These are phyloP conservation scores for Synchiropus splendidus DNA, from an alignment of 2,113 vertebrate species.

Conservation along the genomic window DNA sequence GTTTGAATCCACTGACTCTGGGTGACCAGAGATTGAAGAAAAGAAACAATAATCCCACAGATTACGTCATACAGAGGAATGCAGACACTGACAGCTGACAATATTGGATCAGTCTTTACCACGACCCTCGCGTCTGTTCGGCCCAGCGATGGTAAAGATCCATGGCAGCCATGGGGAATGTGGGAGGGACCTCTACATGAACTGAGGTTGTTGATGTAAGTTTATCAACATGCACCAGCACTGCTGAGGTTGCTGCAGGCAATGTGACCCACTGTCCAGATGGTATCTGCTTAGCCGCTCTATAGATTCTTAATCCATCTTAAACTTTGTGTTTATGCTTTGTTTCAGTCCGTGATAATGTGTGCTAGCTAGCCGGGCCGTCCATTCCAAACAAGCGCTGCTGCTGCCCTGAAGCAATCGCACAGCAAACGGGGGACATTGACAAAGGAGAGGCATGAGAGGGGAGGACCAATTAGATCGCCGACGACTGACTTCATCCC, in stretches of 20 bases:
- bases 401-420: conserved; percentile 69
- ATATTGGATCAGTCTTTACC: conserved; percentile 67
- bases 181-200: conserved; percentile 66
- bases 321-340: conserved; percentile 15
- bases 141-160: conserved; percentile 68
- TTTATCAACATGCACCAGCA: conserved; percentile 66
- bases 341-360: conserved; percentile 27
- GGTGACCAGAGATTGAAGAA: conserved; percentile 32
- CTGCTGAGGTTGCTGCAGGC: conserved; percentile 69
- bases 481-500: conserved; percentile 70
- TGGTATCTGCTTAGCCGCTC: conserved; percentile 29
- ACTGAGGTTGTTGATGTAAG: conserved; percentile 65
- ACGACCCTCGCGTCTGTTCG: conserved; percentile 46
- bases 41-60: conserved; percentile 33
- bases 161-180: conserved; percentile 61
- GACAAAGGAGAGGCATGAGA: conserved; percentile 65
- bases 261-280: conserved; percentile 40
- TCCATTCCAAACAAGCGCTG: conserved; percentile 53
- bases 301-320: conserved; percentile 20
- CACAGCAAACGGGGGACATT: conserved; percentile 63
- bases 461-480: conserved; percentile 52
- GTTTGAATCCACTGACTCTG: conserved; percentile 30
- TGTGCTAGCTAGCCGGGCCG: conserved; percentile 22
- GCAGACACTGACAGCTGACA: conserved; percentile 67
- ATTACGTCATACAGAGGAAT: conserved; percentile 48